Evolutionary conservation across 2,113 vertebrate genomes (phyloP).

Genomic region (Gavia stellata): DNA sequence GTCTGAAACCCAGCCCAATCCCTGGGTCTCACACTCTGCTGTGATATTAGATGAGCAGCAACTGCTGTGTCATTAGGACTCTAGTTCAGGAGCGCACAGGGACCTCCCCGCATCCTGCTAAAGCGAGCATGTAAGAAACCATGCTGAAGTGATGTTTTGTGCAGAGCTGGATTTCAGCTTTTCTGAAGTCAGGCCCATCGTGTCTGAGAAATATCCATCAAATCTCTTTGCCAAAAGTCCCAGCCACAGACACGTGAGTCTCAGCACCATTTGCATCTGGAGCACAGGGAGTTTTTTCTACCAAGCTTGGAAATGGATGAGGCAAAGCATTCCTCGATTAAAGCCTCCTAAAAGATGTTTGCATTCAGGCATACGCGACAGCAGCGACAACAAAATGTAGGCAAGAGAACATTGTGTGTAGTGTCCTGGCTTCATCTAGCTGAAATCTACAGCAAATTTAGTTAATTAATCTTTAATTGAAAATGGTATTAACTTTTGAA

Average conservation of each 20-base stretch:
- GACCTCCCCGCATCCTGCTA: background rate
- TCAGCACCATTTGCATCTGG: background rate
- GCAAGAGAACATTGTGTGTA: too few relatives aligned
- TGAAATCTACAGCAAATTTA: background rate
- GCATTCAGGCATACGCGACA: background rate
- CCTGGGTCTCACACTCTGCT: background rate
- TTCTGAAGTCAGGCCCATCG: background rate
- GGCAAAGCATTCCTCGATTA: background rate
- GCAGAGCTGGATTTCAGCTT: background rate
- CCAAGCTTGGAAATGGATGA: background rate
- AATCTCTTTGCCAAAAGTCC: background rate
- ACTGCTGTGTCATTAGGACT: background rate
- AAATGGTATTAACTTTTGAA: background rate
- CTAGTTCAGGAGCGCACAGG: background rate
- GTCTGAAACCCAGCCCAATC: background rate
- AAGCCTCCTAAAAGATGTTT: background rate
- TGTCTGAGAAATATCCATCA: background rate
- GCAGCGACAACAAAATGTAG: background rate
- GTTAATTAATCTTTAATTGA: background rate
- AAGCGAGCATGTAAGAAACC: background rate
- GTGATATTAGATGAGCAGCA: background rate
- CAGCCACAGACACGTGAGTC: background rate
- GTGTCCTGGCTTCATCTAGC: background rate
- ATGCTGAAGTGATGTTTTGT: background rate
- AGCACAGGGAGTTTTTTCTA: background rate